Evolutionary conservation across 2,113 vertebrate species (phyloP), one percentile per base, ranked within the genome.

Genomic region (Rhinichthys klamathensis): DNA sequence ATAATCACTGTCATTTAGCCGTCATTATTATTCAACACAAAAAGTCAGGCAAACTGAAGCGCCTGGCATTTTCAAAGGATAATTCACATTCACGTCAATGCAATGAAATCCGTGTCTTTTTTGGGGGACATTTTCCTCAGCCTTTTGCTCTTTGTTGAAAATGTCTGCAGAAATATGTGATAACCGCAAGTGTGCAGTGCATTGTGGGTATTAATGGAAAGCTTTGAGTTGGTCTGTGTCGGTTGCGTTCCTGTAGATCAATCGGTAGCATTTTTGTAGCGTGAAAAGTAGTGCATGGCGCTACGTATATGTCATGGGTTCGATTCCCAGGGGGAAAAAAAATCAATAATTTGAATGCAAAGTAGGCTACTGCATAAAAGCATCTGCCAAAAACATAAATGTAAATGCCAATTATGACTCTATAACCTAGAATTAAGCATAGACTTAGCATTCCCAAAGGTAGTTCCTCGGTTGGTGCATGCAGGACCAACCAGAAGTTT

Each of bases 1-100:
- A 21, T 54, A 82, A 69, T 83, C 23, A 83, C 23, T 56, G 46
- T 18, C 63, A 83, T 83, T 82, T 54, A 51, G 46, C 65, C 30
- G 1, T 70, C 30, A 41, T 72, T 72, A 58, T 82, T 58, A 58
- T 38, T 70, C 65, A 72, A 46, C 46, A 32, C 18, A 35, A 35
- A 38, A 49, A 70, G 30, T 81, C 41, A 46, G 16, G 78, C 41
- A 21, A 67, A 81, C 16, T 23, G 41, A 69, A n/a, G 27, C 27
- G 61, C 1, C 12, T 82, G 63, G 1, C 15, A 72, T 58, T 83
- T 27, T 72, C 30, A 56, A 58, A 72, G 18, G 44, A 35, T 54
- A n/a, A 82, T n/a, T 82, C 65, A 41, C 49, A 41, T 72, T 72
- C 49, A 32, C 16, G 25, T 69, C 79, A 81, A n/a, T 51, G 41